phyloP scores from a whole-genome alignment of 2,797 vertebrate genomes.

The Hydrocynus forskahlii region DNA sequence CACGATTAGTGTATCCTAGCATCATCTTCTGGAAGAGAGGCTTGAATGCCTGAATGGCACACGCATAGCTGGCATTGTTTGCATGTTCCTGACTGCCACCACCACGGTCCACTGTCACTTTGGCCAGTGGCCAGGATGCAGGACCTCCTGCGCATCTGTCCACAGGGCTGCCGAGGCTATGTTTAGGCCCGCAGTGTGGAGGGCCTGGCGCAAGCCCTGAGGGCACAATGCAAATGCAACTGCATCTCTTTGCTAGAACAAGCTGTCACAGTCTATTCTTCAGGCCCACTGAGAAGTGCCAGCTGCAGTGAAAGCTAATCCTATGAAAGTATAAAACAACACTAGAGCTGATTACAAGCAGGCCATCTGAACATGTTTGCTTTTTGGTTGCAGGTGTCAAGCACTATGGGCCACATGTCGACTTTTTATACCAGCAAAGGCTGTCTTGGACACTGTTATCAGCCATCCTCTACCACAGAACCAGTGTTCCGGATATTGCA shows the following conservation, averaged over 20 bases:
- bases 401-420: conserved; percentile 46
- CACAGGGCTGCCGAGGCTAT: not conserved
- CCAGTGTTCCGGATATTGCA: not conserved
- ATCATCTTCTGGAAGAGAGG: not conserved
- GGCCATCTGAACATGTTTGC: conserved; percentile 59
- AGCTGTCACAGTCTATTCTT: conserved; percentile 15
- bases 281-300: conserved; percentile 18
- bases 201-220: conserved; percentile 8
- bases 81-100: not conserved
- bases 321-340: conserved; percentile 60
- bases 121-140: not conserved
- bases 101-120: not conserved
- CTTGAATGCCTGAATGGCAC: not conserved
- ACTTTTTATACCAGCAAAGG: conserved; percentile 44
- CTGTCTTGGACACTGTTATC: conserved; percentile 49
- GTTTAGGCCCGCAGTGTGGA: not conserved
- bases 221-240: conserved; percentile 38
- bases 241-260: not conserved
- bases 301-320: conserved; percentile 62
- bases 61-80: not conserved
- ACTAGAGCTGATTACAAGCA: conserved; percentile 40
- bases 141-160: conserved; percentile 31
- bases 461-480: conserved; percentile 28
- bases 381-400: conserved; percentile 67
- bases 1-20: not conserved